A percentile compares a stretch with the other conserved stretches of the same genome.
Evolutionary conservation across 2,888 invertebrate species (phyloP).

Genomic region (Eupithecia vulgata): DNA sequence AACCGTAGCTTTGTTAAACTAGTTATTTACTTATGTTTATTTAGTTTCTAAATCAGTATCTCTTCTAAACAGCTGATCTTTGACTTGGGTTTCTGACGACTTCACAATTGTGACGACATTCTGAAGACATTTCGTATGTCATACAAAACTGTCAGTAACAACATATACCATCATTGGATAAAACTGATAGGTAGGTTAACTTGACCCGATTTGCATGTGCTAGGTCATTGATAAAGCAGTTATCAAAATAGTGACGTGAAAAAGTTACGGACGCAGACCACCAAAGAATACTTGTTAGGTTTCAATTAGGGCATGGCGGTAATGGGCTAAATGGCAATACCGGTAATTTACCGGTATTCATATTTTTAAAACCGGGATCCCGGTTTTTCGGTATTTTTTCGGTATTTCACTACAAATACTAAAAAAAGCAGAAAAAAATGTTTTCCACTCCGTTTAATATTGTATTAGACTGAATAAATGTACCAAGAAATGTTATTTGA

Average conservation of each 20-base stretch:
- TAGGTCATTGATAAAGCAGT: constrained; percentile 6
- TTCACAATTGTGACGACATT: not conserved
- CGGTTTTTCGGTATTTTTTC: too few species aligned
- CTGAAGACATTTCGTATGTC: not conserved
- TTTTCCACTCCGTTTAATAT: too few species aligned
- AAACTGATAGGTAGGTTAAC: not conserved
- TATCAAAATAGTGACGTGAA: not conserved
- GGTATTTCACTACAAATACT: too few species aligned
- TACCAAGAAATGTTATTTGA: too few species aligned
- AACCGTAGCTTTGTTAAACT: not conserved
- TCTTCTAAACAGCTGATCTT: not conserved
- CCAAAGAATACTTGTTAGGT: not conserved
- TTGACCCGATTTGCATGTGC: constrained; percentile 4
- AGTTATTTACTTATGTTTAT: too few species aligned
- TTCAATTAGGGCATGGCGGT: too few species aligned
- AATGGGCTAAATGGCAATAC: too few species aligned
- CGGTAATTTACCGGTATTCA: too few species aligned
- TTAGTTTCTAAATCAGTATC: too few species aligned
- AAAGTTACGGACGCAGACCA: constrained; percentile 1
- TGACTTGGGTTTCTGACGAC: not conserved
- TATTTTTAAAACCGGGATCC: too few species aligned
- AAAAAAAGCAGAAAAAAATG: too few species aligned
- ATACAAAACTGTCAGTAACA: not conserved
- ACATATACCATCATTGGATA: not conserved
- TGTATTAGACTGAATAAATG: too few species aligned